Evolutionary conservation across 2,113 vertebrate species (phyloP).

Genomic region (Hippocampus comes): DNA sequence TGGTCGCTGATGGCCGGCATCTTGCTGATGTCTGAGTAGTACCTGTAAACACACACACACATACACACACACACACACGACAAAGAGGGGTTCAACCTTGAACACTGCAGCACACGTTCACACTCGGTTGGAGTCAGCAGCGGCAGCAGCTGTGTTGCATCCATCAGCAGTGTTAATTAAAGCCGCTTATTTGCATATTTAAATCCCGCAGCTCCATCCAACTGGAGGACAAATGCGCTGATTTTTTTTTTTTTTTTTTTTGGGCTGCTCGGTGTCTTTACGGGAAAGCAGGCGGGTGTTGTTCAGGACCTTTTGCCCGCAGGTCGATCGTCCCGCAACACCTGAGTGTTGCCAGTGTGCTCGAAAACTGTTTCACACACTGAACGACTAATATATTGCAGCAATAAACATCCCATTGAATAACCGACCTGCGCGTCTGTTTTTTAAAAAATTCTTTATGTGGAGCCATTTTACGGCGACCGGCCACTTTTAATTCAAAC

Average conservation of each 20-base stretch:
- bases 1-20: constrained; percentile 99
- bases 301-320: constrained; percentile 25
- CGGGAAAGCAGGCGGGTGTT: constrained; percentile 51
- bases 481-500: constrained; percentile 1
- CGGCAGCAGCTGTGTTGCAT: constrained; percentile 86
- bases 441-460: not conserved
- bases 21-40: constrained; percentile 96
- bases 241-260: constrained; percentile 28
- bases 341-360: too few relatives aligned
- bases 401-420: not conserved
- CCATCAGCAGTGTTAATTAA: constrained; percentile 93
- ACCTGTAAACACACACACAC: constrained; percentile 71
- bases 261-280: constrained; percentile 55
- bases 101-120: constrained; percentile 16
- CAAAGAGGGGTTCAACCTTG: constrained; percentile 23
- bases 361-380: not conserved
- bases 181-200: constrained; percentile 91
- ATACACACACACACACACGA: not conserved
- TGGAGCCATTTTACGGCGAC: not conserved
- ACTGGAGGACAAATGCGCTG: constrained; percentile 69
- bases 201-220: constrained; percentile 82
- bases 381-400: not conserved
- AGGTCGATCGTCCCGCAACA: constrained; percentile 35
- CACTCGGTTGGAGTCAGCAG: constrained; percentile 91
- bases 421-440: not conserved